Conservation (phyloP, 2,888 invertebrate genomes). For the Apantesis nais region DNA sequence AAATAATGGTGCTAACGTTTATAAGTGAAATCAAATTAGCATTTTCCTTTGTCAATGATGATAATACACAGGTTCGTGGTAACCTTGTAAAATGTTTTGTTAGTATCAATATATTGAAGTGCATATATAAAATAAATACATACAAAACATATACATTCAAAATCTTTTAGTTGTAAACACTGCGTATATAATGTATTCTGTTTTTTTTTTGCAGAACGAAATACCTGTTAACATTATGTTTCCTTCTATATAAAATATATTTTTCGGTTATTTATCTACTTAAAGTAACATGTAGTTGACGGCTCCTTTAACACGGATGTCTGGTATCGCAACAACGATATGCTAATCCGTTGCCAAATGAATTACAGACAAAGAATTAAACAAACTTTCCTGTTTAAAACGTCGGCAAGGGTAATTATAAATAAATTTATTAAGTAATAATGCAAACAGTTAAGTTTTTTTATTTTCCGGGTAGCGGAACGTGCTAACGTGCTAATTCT, state of each 20-base stretch:
- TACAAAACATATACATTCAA: too few relatives aligned
- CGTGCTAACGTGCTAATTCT: background rate
- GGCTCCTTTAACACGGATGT: background rate
- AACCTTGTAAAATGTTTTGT: too few relatives aligned
- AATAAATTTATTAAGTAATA: background rate
- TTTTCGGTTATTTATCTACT: background rate
- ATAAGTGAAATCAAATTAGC: too few relatives aligned
- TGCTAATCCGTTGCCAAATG: background rate
- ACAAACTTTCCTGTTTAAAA: background rate
- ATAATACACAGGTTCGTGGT: too few relatives aligned
- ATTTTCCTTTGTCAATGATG: too few relatives aligned
- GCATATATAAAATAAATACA: too few relatives aligned
- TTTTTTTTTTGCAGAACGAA: slow-evolving; percentile 23
- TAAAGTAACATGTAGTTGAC: background rate
- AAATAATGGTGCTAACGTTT: too few relatives aligned
- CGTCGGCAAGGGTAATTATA: background rate
- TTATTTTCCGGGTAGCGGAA: background rate
- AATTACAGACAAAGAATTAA: background rate
- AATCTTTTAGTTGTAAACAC: too few relatives aligned
- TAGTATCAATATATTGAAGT: too few relatives aligned
- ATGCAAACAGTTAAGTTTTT: background rate
- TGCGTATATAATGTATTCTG: slow-evolving; percentile 11
- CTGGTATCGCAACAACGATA: background rate
- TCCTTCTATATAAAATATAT: background rate
- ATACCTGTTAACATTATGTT: background rate